These are phyloP conservation scores for Temnothorax nylanderi DNA, from an alignment of 1,140 invertebrate genomes.

Conservation along the genomic window DNA sequence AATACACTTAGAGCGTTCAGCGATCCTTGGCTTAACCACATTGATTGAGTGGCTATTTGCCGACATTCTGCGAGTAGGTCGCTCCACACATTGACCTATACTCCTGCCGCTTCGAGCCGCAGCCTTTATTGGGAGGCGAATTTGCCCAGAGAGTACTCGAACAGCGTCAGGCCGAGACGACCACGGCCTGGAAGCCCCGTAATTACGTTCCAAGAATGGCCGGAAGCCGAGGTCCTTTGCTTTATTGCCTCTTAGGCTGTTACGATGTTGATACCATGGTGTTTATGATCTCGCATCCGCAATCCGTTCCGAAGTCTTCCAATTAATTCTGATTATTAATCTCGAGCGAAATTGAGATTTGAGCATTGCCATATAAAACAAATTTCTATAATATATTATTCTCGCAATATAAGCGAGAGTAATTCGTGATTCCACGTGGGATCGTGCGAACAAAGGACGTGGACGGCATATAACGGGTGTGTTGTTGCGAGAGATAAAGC, in stretches of 20 bases:
- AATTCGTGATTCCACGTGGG: neutral
- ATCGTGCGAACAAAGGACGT: neutral
- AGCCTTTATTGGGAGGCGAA: conserved; percentile 31
- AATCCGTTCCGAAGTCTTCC: neutral
- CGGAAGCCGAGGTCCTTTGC: neutral
- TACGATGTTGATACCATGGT: neutral
- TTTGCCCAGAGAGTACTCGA: conserved; percentile 17
- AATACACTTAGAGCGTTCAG: neutral
- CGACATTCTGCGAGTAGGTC: conserved; percentile 16
- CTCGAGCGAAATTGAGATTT: neutral
- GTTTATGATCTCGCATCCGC: neutral
- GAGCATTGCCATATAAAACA: neutral
- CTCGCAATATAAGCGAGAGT: neutral
- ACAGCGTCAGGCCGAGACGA: conserved; percentile 10
- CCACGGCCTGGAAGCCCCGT: neutral
- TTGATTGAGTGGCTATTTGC: conserved; percentile 23
- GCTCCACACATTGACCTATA: conserved; percentile 34
- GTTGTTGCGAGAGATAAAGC: conserved; percentile 6
- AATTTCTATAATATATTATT: neutral
- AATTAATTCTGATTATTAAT: neutral
- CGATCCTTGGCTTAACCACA: neutral
- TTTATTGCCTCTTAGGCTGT: conserved; percentile 27
- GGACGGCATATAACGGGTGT: neutral
- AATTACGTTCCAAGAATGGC: conserved; percentile 9
- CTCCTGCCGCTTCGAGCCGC: neutral